Conservation (phyloP, 2,888 invertebrate genomes). For the Globia sparganii region DNA sequence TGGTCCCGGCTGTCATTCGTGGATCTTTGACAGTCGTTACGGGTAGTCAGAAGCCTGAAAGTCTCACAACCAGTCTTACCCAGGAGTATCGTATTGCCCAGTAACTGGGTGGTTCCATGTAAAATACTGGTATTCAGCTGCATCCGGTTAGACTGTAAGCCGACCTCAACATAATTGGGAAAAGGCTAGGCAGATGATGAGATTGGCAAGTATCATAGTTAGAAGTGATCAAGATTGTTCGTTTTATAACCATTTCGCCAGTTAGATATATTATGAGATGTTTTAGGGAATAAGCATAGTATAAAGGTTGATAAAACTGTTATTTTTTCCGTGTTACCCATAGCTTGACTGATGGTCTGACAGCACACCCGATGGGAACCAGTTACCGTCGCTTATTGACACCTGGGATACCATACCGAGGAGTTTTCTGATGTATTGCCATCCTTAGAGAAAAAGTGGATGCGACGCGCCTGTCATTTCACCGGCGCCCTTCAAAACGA, state of each 20-base stretch:
- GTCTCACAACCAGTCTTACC: no score
- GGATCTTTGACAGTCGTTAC: no score
- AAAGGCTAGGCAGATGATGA: no score
- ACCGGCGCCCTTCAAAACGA: constrained; percentile 19
- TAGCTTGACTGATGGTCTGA: constrained; percentile 37
- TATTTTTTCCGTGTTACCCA: constrained; percentile 25
- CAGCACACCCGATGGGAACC: constrained; percentile 38
- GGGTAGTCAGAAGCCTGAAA: no score
- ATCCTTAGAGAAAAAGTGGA: constrained; percentile 19
- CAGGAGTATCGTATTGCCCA: no score
- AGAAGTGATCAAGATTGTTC: neutral
- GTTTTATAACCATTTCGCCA: neutral
- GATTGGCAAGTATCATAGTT: neutral
- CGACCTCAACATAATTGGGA: no score
- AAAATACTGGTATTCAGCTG: no score
- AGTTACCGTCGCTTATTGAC: constrained; percentile 45
- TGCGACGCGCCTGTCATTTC: constrained; percentile 32
- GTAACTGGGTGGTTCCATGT: no score
- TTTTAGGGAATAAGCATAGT: neutral
- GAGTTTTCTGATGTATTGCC: constrained; percentile 23
- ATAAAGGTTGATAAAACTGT: constrained; percentile 25
- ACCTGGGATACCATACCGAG: constrained; percentile 33
- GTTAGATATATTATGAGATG: neutral
- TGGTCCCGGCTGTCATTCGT: no score
- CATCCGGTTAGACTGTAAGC: no score